Conservation (phyloP, 2,797 vertebrate genomes). For the Scyliorhinus canicula region DNA sequence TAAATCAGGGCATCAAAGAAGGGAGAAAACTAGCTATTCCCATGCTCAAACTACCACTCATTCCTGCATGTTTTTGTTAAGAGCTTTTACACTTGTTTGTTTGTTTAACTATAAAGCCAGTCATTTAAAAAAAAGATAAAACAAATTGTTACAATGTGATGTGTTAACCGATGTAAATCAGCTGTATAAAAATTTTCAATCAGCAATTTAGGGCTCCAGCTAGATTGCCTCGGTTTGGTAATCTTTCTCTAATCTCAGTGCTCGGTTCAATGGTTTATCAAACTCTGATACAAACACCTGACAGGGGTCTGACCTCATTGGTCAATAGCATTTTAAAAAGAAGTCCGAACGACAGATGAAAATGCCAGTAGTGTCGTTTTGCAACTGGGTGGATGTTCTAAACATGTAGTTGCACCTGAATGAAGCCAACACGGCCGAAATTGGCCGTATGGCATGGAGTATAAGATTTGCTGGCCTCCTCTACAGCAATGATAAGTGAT, state of each 20-base stretch:
- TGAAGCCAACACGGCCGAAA: conserved; percentile 40
- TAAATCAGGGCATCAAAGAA: conserved; percentile 59
- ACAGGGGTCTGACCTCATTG: neutral
- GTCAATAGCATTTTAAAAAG: neutral
- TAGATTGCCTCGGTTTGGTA: neutral
- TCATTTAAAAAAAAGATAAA: neutral
- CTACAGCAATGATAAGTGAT: conserved; percentile 44
- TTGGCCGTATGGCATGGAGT: conserved; percentile 43
- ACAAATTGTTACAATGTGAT: conserved; percentile 9
- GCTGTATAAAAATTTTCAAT: neutral
- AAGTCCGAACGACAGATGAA: neutral
- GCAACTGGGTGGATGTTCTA: neutral
- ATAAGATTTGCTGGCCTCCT: conserved; percentile 41
- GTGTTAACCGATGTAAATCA: neutral
- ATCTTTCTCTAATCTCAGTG: neutral
- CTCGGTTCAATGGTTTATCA: neutral
- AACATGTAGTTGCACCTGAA: conserved; percentile 40
- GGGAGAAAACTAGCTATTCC: conserved; percentile 55
- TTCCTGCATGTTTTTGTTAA: conserved; percentile 52
- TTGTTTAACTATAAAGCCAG: neutral
- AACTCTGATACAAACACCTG: neutral
- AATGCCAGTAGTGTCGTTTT: neutral
- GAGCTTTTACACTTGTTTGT: conserved; percentile 22
- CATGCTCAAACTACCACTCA: conserved; percentile 54
- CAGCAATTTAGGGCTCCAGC: neutral